Conservation (phyloP, 1,140 invertebrate species). For the Drosophila subpulchrella region DNA sequence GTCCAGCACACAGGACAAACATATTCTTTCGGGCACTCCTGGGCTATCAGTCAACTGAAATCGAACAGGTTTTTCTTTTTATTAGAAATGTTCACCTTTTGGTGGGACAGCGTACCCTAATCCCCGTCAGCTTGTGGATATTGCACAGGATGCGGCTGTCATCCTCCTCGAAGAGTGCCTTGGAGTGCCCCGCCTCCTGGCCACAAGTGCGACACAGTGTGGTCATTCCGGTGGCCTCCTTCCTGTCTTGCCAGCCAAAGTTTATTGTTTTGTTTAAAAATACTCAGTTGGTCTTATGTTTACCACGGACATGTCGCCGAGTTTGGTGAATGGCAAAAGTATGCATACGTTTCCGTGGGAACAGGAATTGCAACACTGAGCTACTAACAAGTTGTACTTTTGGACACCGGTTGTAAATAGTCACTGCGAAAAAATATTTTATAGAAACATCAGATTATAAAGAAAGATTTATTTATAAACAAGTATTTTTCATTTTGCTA, state of each 20-base stretch:
- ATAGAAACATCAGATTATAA: too few relatives aligned
- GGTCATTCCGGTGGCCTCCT: not conserved
- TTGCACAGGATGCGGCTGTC: slow-evolving; percentile 9
- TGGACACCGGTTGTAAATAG: not conserved
- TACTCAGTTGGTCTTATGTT: not conserved
- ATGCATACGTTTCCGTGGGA: not conserved
- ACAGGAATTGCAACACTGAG: not conserved
- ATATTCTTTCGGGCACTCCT: slow-evolving; percentile 32
- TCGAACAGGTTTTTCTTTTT: too few relatives aligned
- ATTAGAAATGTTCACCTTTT: not conserved
- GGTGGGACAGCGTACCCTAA: slow-evolving; percentile 1
- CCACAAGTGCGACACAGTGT: slow-evolving; percentile 28
- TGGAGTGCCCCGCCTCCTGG: not conserved
- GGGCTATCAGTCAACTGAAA: slow-evolving; percentile 14
- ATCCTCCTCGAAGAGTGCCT: slow-evolving; percentile 10
- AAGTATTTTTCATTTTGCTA: too few relatives aligned
- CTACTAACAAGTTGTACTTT: not conserved
- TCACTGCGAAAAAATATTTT: too few relatives aligned
- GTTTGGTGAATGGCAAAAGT: not conserved
- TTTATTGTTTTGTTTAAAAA: not conserved
- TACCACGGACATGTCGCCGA: not conserved
- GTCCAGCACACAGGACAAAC: slow-evolving; percentile 29
- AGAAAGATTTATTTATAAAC: too few relatives aligned
- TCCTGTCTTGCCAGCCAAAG: not conserved
- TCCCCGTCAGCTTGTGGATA: slow-evolving; percentile 16